Base-by-base conservation (phyloP, 1,140 invertebrate genomes). In the Eulimnadia texana region DNA sequence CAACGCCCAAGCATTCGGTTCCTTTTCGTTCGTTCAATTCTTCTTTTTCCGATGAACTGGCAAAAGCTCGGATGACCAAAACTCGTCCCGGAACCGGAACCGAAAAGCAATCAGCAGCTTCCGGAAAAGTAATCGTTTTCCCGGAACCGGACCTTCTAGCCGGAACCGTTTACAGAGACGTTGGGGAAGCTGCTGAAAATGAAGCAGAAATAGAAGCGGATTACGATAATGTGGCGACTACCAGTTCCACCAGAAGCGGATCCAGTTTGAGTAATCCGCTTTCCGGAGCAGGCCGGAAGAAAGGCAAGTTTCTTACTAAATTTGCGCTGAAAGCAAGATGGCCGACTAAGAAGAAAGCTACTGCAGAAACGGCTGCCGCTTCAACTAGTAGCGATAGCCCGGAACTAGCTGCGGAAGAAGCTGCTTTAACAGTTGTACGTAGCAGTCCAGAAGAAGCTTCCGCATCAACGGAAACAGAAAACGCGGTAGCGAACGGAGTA, bases 311-410 rank as follows among this genome's bases (percentile, higher is more conserved):
- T 58, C 67, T 72, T 0, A 68, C 70, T 20, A 72, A 72, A 63
- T 69, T 72, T 62, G 64, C 67, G 20, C 58, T 70, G 13, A 66
- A 67, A 49, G 66, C 69, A 3, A 57, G 67, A n/a, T 72, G 71
- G 71, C 68, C 70, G 16, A 69, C 69, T 3, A 72, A 72, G 63
- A 64, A 62, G 51, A 57, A 28, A 25, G 60, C 27, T 22, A 10
- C 55, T 16, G 55, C 55, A 3, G 60, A 61, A 11, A 33, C 60
- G 10, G 42, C 20, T 28, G 29, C 54, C 27, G 24, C 54, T 16
- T 51, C 52, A 42, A 57, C 49, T n/a, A 10, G 27, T 0, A 56
- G 22, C 1, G 9, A 20, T 3, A 10, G 23, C 6, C 16, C 24
- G 2, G 47, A 47, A 58, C 16, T 53, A 19, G 56, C 28, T n/a